These are phyloP conservation scores for Toxostoma redivivum DNA, from an alignment of 2,113 vertebrate genomes.

Conservation along the genomic window DNA sequence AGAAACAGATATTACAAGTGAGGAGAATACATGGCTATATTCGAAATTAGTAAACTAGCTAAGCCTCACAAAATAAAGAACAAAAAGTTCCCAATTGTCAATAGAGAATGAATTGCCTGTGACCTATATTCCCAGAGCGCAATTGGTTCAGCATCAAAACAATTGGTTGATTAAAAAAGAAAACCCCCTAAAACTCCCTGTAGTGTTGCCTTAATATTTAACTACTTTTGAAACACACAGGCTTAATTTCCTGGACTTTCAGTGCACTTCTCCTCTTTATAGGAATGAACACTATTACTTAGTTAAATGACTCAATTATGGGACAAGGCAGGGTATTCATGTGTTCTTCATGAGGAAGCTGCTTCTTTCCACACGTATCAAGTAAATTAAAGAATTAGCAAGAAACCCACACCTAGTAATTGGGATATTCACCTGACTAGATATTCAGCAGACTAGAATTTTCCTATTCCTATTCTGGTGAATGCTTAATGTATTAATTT, in stretches of 20 bases:
- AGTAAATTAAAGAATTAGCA: neutral
- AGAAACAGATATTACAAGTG: neutral
- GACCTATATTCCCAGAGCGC: neutral
- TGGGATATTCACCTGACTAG: neutral
- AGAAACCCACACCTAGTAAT: neutral
- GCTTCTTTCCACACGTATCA: neutral
- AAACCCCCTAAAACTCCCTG: neutral
- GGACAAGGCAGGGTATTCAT: neutral
- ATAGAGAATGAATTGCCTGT: neutral
- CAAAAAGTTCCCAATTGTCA: neutral
- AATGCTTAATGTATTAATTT: neutral
- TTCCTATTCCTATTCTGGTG: neutral
- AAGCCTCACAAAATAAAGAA: neutral
- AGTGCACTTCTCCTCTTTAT: neutral
- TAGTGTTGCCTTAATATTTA: neutral
- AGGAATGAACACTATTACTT: neutral
- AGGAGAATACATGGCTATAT: neutral
- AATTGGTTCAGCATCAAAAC: neutral
- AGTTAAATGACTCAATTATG: neutral
- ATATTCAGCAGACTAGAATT: neutral
- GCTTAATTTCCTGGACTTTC: neutral
- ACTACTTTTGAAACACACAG: neutral
- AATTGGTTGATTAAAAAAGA: neutral
- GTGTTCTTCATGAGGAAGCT: neutral
- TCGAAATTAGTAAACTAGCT: neutral